These are phyloP conservation scores for Xestia ashworthii DNA, from an alignment of 2,888 invertebrate genomes.

Conservation along the genomic window DNA sequence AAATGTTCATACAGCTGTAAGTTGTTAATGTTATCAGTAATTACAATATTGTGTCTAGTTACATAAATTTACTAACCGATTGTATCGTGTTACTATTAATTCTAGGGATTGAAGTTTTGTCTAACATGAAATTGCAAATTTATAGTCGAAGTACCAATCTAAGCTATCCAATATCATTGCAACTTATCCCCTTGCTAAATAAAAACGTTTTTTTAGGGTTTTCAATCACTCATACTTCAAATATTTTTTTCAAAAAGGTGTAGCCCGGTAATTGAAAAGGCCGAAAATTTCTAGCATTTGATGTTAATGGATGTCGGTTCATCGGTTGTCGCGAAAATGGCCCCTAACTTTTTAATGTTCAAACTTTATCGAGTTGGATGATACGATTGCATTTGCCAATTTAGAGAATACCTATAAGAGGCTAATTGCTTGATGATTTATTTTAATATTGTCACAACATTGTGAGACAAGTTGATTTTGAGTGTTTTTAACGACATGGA, in stretches of 20 bases:
- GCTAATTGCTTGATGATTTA: constrained; percentile 12
- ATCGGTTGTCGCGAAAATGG: constrained; percentile 19
- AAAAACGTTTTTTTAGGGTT: not conserved
- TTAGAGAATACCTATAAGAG: not conserved
- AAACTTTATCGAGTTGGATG: constrained; percentile 37
- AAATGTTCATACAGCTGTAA: not conserved
- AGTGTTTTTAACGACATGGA: no score
- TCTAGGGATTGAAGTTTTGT: not conserved
- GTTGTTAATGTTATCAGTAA: not conserved
- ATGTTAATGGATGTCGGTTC: constrained; percentile 9
- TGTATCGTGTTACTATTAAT: not conserved
- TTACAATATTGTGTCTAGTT: not conserved
- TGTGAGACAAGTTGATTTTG: not conserved
- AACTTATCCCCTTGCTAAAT: not conserved
- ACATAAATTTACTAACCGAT: not conserved
- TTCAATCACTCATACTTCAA: constrained; percentile 6
- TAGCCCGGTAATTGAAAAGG: constrained; percentile 1
- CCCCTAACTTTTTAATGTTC: constrained; percentile 53
- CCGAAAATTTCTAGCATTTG: constrained; percentile 3
- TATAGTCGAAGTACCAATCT: no score
- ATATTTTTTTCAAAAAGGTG: constrained; percentile 11
- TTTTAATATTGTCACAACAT: not conserved
- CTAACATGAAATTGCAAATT: not conserved
- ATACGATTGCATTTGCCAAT: constrained; percentile 21
- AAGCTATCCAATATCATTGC: not conserved